These are phyloP conservation scores for Zootoca vivipara DNA, from an alignment of 2,113 vertebrate species.

Conservation along the genomic window DNA sequence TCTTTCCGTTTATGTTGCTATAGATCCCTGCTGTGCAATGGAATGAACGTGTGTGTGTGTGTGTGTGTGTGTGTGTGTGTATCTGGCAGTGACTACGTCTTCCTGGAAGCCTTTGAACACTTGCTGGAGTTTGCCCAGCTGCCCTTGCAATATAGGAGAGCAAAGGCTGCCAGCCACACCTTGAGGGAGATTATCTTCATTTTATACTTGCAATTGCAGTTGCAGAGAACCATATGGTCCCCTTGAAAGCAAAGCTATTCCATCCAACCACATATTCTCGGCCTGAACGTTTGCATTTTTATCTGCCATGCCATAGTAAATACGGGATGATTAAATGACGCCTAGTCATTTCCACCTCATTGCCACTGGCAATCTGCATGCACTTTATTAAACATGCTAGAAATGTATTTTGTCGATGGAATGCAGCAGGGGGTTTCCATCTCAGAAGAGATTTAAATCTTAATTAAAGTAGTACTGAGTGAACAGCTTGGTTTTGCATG, in stretches of 20 bases:
- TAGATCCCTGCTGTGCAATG: neutral
- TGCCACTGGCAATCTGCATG: conserved; percentile 32
- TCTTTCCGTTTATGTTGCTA: conserved; percentile 5
- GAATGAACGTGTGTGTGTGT: neutral
- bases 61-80: neutral
- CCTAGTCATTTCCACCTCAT: conserved; percentile 8
- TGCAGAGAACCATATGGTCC: neutral
- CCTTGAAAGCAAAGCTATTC: conserved; percentile 28
- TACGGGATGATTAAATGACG: conserved; percentile 3
- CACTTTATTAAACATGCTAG: conserved; percentile 23
- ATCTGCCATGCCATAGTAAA: neutral
- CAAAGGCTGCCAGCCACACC: conserved; percentile 16
- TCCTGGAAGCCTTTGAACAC: conserved; percentile 9
- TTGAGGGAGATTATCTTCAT: neutral
- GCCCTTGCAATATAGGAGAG: conserved; percentile 1
- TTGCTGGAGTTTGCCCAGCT: conserved; percentile 13
- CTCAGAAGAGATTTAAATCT: conserved; percentile 24
- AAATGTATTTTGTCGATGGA: conserved; percentile 17
- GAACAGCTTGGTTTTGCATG: neutral
- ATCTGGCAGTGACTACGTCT: neutral
- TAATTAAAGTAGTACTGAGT: conserved; percentile 3
- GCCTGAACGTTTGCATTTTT: conserved; percentile 2
- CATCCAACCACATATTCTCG: conserved; percentile 24
- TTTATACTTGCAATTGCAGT: neutral
- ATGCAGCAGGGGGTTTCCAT: conserved; percentile 15